phyloP scores from a whole-genome alignment of 2,888 invertebrate genomes.

The Pterostichus madidus region DNA sequence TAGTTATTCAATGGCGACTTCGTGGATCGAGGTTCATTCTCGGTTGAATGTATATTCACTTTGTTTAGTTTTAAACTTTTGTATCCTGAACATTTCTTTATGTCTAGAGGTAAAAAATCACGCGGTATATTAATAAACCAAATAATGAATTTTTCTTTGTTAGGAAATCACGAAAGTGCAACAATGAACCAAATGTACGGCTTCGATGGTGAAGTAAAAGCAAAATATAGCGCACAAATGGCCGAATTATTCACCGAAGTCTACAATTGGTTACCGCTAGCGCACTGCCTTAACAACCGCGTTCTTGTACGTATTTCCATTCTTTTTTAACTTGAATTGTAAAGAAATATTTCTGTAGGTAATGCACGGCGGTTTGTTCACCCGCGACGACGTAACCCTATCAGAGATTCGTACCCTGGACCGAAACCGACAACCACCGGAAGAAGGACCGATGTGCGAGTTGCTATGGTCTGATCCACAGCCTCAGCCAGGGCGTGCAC shows the following conservation, averaged over 20 bases:
- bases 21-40: slow-evolving; percentile 99
- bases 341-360: slow-evolving; percentile 79
- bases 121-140: background rate
- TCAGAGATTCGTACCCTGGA: slow-evolving; percentile 94
- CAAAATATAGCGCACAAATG: slow-evolving; percentile 97
- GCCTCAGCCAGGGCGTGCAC: slow-evolving; percentile 90
- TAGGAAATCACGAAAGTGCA: slow-evolving; percentile 98
- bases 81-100: slow-evolving; percentile 97
- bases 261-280: slow-evolving; percentile 97
- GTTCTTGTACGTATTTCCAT: slow-evolving; percentile 81
- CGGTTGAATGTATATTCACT: slow-evolving; percentile 99
- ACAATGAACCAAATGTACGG: slow-evolving; percentile 99
- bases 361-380: slow-evolving; percentile 99
- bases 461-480: slow-evolving; percentile 99
- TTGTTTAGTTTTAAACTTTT: slow-evolving; percentile 97
- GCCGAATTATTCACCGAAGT: slow-evolving; percentile 98
- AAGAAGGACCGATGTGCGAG: slow-evolving; percentile 98
- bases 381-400: slow-evolving; percentile 94
- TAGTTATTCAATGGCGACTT: slow-evolving; percentile 99
- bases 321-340: background rate
- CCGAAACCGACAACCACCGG: slow-evolving; percentile 97
- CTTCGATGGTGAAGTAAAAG: slow-evolving; percentile 98
- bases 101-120: slow-evolving; percentile 92
- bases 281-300: slow-evolving; percentile 94
- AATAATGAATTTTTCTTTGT: slow-evolving; percentile 50